Percentiles rank a stretch among this genome's conserved stretches.
Evolutionary conservation across 2,113 vertebrate species (phyloP).

Genomic region (Campylomormyrus tamandua): DNA sequence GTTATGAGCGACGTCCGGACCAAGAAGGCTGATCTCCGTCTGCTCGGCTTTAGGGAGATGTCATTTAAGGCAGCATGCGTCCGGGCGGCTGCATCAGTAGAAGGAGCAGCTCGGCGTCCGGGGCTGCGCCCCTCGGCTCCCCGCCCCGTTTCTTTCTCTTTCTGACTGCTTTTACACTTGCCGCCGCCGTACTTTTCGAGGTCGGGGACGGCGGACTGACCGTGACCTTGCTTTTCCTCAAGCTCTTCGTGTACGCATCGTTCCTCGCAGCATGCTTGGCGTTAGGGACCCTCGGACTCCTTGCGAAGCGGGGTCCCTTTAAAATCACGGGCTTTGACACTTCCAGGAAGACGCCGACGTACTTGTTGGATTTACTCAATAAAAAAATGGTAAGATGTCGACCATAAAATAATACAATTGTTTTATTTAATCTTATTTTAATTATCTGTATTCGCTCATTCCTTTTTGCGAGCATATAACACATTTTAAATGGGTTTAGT

Average conservation of each 20-base stretch:
- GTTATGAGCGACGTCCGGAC: background rate
- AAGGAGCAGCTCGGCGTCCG: background rate
- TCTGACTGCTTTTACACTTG: conserved; percentile 8
- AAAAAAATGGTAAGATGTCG: conserved; percentile 24
- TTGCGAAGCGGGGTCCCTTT: conserved; percentile 16
- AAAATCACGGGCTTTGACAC: conserved; percentile 3
- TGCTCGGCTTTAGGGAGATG: conserved; percentile 24
- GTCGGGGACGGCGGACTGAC: conserved; percentile 3
- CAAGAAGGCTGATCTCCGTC: background rate
- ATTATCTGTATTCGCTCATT: background rate
- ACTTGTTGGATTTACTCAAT: conserved; percentile 21
- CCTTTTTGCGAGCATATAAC: background rate
- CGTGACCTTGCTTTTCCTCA: conserved; percentile 20
- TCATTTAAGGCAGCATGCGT: conserved; percentile 28
- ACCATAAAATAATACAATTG: background rate
- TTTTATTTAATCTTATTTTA: background rate
- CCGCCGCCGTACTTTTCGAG: background rate
- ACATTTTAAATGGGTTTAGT: background rate
- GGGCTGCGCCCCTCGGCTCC: background rate
- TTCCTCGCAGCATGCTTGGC: conserved; percentile 23
- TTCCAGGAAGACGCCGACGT: background rate
- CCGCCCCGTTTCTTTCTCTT: background rate
- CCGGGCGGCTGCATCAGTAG: conserved; percentile 23
- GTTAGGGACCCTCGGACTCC: conserved; percentile 20
- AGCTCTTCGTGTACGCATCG: conserved; percentile 24